phyloP scores from a whole-genome alignment of 1,140 invertebrate genomes.

The Hycleus cichorii region DNA sequence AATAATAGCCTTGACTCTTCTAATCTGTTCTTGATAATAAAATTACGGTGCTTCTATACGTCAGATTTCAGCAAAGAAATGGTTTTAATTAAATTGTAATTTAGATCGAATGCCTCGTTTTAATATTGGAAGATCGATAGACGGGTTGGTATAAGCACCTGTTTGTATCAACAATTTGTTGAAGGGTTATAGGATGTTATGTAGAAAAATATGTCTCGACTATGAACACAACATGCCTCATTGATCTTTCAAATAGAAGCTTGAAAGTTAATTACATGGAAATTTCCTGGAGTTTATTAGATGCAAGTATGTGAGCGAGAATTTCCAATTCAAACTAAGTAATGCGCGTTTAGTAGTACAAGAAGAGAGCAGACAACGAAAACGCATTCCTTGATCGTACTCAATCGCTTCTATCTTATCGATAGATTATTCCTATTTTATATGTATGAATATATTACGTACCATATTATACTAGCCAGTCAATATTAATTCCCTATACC shows the following conservation, averaged over 20 bases:
- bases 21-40: too few relatives aligned
- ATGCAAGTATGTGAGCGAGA: conserved; percentile 41
- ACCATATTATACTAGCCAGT: too few relatives aligned
- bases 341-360: conserved; percentile 18
- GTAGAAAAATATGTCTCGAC: conserved; percentile 16
- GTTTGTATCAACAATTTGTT: too few relatives aligned
- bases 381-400: conserved; percentile 29
- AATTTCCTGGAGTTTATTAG: conserved; percentile 40
- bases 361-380: conserved; percentile 15
- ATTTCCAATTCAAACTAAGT: conserved; percentile 41
- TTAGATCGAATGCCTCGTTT: too few relatives aligned
- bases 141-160: too few relatives aligned
- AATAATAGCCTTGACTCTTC: too few relatives aligned
- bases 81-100: too few relatives aligned
- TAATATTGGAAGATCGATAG: too few relatives aligned
- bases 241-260: conserved; percentile 33
- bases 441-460: not conserved
- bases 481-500: not conserved
- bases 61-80: too few relatives aligned
- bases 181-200: not conserved
- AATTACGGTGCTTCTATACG: too few relatives aligned
- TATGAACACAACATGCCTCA: conserved; percentile 25
- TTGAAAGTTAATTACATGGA: conserved; percentile 41
- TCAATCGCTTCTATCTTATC: not conserved
- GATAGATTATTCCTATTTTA: not conserved